Evolutionary conservation across 2,113 vertebrate genomes (phyloP).

Genomic region (Mirza zaza): DNA sequence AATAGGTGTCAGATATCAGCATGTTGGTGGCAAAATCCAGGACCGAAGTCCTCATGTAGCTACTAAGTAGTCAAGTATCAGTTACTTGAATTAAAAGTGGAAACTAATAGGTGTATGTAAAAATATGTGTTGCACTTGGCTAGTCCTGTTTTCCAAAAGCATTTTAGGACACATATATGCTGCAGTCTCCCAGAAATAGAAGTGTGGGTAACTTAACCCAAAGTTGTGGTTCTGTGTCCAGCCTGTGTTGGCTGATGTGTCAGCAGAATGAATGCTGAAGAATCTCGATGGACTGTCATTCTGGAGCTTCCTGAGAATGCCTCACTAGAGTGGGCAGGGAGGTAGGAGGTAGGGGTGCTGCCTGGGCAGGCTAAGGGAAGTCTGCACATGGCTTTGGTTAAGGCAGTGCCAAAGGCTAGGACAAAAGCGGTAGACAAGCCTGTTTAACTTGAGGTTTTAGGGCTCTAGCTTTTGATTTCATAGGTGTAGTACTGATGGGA

Average conservation of each 20-base stretch:
- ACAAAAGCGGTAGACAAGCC: background rate
- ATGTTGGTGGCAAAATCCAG: background rate
- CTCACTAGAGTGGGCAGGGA: background rate
- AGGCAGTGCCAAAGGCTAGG: background rate
- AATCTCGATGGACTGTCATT: background rate
- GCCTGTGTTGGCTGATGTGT: background rate
- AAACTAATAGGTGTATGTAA: conserved; percentile 45
- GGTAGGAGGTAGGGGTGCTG: background rate
- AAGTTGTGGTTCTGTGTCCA: conserved; percentile 12
- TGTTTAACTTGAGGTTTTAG: background rate
- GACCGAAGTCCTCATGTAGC: background rate
- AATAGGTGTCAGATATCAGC: background rate
- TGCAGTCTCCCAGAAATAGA: conserved; percentile 60
- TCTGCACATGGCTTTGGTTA: background rate
- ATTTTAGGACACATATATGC: conserved; percentile 28
- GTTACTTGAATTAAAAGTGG: conserved; percentile 50
- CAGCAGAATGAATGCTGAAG: background rate
- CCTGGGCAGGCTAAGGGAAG: background rate
- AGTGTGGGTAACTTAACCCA: conserved; percentile 64
- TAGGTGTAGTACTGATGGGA: background rate
- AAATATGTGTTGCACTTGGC: conserved; percentile 7
- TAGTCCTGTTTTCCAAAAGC: conserved; percentile 30
- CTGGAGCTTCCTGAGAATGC: background rate
- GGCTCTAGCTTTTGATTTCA: background rate
- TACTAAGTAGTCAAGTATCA: background rate